Evolutionary conservation across 2,888 invertebrate species (phyloP), one percentile per base, ranked within the genome.

Genomic region (Athalia circularis): DNA sequence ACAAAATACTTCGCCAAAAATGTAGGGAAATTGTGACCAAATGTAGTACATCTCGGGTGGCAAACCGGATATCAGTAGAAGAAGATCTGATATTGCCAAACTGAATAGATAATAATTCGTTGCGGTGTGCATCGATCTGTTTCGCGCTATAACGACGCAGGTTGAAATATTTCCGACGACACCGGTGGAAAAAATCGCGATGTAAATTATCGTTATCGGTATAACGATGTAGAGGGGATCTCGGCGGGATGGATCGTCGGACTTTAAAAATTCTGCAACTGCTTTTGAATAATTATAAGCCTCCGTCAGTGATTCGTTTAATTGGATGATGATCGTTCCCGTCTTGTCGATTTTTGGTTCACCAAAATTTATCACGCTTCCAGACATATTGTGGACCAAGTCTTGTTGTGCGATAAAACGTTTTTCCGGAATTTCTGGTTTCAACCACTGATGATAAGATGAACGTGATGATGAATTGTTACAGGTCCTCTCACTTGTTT

Each of bases 71-170:
- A 96, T 90, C 13, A 97, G 91, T 13, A 97, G 91, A 45, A 97
- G 91, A 57, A 97, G 92, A 89, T 97, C 97, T 3, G 96, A 96
- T 80, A 97, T 93, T 5, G 97, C 96, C 87, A 97, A 91, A 88
- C 95, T 96, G 91, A 97, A 96, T 78, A 97, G 91, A 88, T 97
- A 97, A 87, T 94, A 95, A 86, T 95, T 95, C 7, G 95, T 95
- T 3, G 95, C 95, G 15, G 95, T 95, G 85, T 96, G 96, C 95
- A 97, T 95, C 82, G 94, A 95, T 83, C 94, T 94, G 90, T 96
- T 96, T 81, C 94, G 92, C 29, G 94, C 93, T 82, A 97, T 97
- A 29, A 97, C 97, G 79, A 96, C 92, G 87, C 97, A 97, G 1
- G 97, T 97, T 86, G 95, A 94, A 62, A 95, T 92, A 88, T 97